A percentile compares a stretch with the other conserved stretches of the same genome.
Evolutionary conservation across 2,797 vertebrate species (phyloP).

Genomic region (Percopsis omiscomaycus): DNA sequence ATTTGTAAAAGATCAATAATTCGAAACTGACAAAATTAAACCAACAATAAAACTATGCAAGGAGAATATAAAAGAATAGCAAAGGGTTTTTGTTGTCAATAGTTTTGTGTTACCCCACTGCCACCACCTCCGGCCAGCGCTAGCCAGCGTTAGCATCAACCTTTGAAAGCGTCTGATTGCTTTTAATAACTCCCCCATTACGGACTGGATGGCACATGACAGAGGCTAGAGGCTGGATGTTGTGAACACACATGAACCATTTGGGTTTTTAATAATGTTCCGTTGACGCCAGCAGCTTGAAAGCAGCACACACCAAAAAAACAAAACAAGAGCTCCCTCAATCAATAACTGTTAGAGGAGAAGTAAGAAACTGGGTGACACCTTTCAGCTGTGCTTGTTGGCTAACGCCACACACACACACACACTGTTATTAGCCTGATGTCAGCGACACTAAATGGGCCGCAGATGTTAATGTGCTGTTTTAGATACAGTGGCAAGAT

Average conservation of each 20-base stretch:
- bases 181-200: conserved; percentile 33
- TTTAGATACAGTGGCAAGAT: conserved; percentile 71
- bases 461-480: conserved; percentile 80
- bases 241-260: conserved; percentile 17
- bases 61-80: conserved; percentile 7
- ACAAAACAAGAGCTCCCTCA: conserved; percentile 44
- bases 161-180: conserved; percentile 52
- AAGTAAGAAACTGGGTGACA: conserved; percentile 65
- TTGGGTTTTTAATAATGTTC: conserved; percentile 31
- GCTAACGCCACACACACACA: conserved; percentile 45
- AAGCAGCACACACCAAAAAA: conserved; percentile 21
- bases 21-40: conserved; percentile 67
- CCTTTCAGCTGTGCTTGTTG: conserved; percentile 77
- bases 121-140: no score
- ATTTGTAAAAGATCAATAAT: conserved; percentile 79
- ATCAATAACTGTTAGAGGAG: conserved; percentile 73
- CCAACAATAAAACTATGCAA: conserved; percentile 21
- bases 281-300: conserved; percentile 53
- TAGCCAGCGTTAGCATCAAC: conserved; percentile 8
- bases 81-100: conserved; percentile 1
- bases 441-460: conserved; percentile 74
- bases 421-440: conserved; percentile 71
- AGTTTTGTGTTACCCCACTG: no score
- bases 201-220: conserved; percentile 22
- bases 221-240: conserved; percentile 39